A percentile compares a stretch with the other conserved stretches of the same genome.
Conservation (phyloP, 1,140 invertebrate genomes). For the Leptoteleia sp. region DNA sequence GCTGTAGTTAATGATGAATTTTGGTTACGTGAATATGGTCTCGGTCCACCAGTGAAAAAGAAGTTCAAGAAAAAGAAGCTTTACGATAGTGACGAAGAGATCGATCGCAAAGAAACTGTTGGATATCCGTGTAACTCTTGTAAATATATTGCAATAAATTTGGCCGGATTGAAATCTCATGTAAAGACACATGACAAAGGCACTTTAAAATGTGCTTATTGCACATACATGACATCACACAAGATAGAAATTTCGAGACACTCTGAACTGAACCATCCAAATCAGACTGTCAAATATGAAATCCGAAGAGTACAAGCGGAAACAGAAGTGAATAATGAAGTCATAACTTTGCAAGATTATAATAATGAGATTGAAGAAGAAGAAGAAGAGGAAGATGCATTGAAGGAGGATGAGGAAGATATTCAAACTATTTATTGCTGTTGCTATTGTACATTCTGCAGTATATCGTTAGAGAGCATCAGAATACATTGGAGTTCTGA, state of each 20-base stretch:
- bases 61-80: slow-evolving; percentile 21
- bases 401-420: background rate
- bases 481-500: slow-evolving; percentile 67
- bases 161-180: slow-evolving; percentile 72
- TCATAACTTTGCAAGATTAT: slow-evolving; percentile 43
- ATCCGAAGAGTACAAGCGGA: slow-evolving; percentile 2
- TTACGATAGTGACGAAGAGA: background rate
- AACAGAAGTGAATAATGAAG: background rate
- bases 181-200: slow-evolving; percentile 68
- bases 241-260: slow-evolving; percentile 73
- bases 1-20: slow-evolving; percentile 73
- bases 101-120: background rate
- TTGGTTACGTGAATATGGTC: slow-evolving; percentile 77
- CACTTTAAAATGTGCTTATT: slow-evolving; percentile 71
- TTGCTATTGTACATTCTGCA: slow-evolving; percentile 69
- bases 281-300: slow-evolving; percentile 64
- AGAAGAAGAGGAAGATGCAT: slow-evolving; percentile 49
- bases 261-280: slow-evolving; percentile 72
- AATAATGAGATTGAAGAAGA: slow-evolving; percentile 47
- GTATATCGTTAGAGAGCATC: slow-evolving; percentile 63
- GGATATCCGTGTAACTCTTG: slow-evolving; percentile 68
- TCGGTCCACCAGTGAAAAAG: slow-evolving; percentile 57
- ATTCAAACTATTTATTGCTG: slow-evolving; percentile 67
- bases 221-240: slow-evolving; percentile 66
- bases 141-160: slow-evolving; percentile 70